A percentile compares a stretch with the other conserved stretches of the same genome.
Evolutionary conservation across 2,888 invertebrate genomes (phyloP).

Genomic region (Diarsia mendica): DNA sequence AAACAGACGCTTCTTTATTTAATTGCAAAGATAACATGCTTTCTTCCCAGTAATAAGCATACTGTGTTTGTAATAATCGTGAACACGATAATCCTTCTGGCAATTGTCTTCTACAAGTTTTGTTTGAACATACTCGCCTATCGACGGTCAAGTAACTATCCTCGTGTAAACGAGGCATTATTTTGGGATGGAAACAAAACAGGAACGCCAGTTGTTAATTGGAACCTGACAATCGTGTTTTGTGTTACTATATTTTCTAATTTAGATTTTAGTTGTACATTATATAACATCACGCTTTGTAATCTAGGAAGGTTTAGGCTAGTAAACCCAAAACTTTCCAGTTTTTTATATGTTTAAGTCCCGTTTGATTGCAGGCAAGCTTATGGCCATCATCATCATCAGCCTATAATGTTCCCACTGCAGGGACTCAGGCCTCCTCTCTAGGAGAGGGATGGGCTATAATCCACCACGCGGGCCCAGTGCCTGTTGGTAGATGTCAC

Average conservation of each 20-base stretch:
- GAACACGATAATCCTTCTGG: not conserved
- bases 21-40: not conserved
- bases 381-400: no score
- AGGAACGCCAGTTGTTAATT: slow-evolving; percentile 38
- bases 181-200: slow-evolving; percentile 38
- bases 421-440: no score
- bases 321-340: no score
- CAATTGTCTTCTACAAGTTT: not conserved
- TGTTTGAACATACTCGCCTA: not conserved
- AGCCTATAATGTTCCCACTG: no score
- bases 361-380: no score
- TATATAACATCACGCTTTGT: not conserved
- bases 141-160: not conserved
- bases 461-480: no score
- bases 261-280: slow-evolving; percentile 1
- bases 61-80: not conserved
- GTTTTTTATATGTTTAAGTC: no score
- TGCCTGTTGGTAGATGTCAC: no score
- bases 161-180: slow-evolving; percentile 6
- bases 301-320: no score
- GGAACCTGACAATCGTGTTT: slow-evolving; percentile 2
- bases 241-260: not conserved
- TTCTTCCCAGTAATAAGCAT: not conserved
- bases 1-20: no score
- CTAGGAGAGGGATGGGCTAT: no score